Conservation (phyloP, 1,140 invertebrate genomes). For the Cheumatopsyche charites region DNA sequence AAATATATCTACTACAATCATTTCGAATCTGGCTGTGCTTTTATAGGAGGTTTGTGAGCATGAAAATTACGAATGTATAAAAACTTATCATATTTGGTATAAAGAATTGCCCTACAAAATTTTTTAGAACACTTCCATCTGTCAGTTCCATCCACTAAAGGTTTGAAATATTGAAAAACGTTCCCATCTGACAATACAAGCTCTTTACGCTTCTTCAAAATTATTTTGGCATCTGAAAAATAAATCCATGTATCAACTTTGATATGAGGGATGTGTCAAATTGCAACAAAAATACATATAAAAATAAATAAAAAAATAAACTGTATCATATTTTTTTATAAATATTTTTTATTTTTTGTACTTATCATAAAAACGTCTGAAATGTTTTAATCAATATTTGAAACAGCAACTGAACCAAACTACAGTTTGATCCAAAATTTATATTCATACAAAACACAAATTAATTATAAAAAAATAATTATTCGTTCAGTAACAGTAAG, state of each 20-base stretch:
- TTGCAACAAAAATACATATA: not conserved
- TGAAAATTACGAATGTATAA: conserved; percentile 19
- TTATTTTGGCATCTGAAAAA: conserved; percentile 19
- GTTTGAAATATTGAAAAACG: conserved; percentile 12
- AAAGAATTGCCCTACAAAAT: conserved; percentile 5
- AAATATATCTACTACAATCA: too few relatives aligned
- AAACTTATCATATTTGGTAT: conserved; percentile 24
- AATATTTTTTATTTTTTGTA: too few relatives aligned
- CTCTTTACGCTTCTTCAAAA: not conserved
- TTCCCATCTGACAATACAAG: not conserved
- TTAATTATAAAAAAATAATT: too few relatives aligned
- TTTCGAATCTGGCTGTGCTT: too few relatives aligned
- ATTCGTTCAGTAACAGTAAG: too few relatives aligned
- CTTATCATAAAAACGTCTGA: too few relatives aligned
- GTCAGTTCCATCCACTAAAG: conserved; percentile 15
- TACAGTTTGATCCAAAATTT: too few relatives aligned
- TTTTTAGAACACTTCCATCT: conserved; percentile 20
- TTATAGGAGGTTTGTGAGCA: conserved; percentile 12
- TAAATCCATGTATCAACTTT: not conserved
- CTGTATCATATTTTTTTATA: too few relatives aligned
- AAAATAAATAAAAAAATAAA: not conserved
- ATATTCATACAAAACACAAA: too few relatives aligned
- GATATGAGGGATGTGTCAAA: too few relatives aligned
- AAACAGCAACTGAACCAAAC: too few relatives aligned
- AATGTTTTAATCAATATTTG: too few relatives aligned